Evolutionary conservation across 2,113 vertebrate species (phyloP), one percentile per base, ranked within the genome.

Genomic region (Phylloscopus trochiloides): DNA sequence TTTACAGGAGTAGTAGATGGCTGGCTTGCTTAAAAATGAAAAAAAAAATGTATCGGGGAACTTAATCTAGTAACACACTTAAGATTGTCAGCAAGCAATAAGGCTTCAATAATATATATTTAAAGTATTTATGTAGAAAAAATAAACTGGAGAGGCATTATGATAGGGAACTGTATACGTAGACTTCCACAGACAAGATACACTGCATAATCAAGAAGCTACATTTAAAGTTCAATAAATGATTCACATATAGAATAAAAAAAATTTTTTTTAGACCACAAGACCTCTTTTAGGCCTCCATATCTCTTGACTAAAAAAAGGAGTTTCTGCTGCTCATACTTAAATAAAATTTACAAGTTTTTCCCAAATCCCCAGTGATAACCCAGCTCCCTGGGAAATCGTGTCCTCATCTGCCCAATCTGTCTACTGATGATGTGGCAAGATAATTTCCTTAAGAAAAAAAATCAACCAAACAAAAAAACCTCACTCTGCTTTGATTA

Each of bases 21-120:
- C 66, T 92, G 92, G 94, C 34, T 96, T 94, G 71, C 86, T 96
- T 43, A 90, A 70, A 93, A 88, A 22, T 48, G 2, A 40, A 40
- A 40, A 40, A 42, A 45, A 34, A 26, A 15, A 40, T 6, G n/a
- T 43, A 29, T n/a, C 0, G 6, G 65, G 72, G 34, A 94, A 92
- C 63, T 65, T 84, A 67, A 79, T 81, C 66, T 93, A 47, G 40
- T 65, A 58, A 66, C 18, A 80, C n/a, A 79, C 21, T 52, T 87
- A 85, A 96, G 90, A 92, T 31, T 94, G 62, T 45, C 50, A 95
- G 68, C 22, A 93, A 94, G 88, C 85, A 93, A 6, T 87, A 77
- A 84, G 7, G 54, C n/a, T 88, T 92, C 73, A 73, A 18, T 7
- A 73, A 17, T 18, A 63, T 8, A 15, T 40, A 52, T 57, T 47